Evolutionary conservation across 2,797 vertebrate species (phyloP), one percentile per base, ranked within the genome.

Genomic region (Lutjanus campechanus): DNA sequence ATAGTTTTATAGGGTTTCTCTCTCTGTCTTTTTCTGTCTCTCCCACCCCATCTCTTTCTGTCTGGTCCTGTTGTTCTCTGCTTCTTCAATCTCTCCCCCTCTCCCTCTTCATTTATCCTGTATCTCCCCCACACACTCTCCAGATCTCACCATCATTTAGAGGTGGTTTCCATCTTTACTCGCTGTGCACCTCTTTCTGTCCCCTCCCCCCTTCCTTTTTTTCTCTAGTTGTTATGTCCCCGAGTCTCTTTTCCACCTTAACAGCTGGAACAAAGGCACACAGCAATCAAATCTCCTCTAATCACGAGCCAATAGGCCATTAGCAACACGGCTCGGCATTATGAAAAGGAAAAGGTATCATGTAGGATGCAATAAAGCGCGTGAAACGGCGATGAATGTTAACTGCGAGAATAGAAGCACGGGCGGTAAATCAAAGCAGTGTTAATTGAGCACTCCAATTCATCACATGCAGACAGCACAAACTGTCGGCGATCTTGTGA

Each of bases 1-100:
- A 85, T 77, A 74, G 73, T 89, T 93, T 92, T 80, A 87, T 73
- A 64, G 69, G 82, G 77, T 73, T 89, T 89, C 84, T 86, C 80
- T 74, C 61, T 43, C 41, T 50, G 43, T 82, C 84, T 53, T 58
- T 43, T 12, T 63, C 54, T n/a, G 20, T 72, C 69, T 72, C 62
- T 25, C 72, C 71, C 25, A 17, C n/a, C 54, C 46, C 25, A 36
- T 50, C 12, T 46, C 60, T 22, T 43, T 58, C 47, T 60, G 72
- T 84, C 79, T 80, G 36, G 22, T 81, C 40, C 60, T 19, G 77
- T 88, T 88, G 76, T 88, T 69, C 71, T 19, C 59, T 11, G 40
- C 72, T 54, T 68, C 69, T 29, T 44, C 64, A 36, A 10, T 66
- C 50, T 69, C 74, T 19, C 51, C 16, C 7, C 40, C 40, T 58